phyloP scores from a whole-genome alignment of 2,113 vertebrate species.

The Ellobius talpinus region DNA sequence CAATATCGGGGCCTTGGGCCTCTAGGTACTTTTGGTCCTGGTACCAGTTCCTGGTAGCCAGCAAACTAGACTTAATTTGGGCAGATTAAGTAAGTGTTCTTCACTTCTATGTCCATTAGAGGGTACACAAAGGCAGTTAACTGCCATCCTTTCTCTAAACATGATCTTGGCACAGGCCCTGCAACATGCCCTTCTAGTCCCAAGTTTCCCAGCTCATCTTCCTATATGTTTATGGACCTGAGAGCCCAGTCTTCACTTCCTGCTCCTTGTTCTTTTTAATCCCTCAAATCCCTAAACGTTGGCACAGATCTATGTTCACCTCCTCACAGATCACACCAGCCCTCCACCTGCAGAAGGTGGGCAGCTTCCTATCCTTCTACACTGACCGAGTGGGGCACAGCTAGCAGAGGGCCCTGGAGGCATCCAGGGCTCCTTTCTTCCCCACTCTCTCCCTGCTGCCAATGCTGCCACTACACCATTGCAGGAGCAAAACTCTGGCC shows the following conservation, averaged over 20 bases:
- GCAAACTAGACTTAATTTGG: not conserved
- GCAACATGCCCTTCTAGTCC: not conserved
- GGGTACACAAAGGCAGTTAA: not conserved
- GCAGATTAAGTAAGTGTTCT: not conserved
- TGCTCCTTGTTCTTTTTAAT: not conserved
- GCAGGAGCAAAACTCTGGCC: not conserved
- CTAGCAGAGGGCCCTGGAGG: not conserved
- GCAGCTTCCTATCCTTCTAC: not conserved
- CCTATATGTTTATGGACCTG: not conserved
- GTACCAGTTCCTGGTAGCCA: not conserved
- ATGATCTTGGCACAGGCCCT: not conserved
- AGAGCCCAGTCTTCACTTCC: not conserved
- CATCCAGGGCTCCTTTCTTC: not conserved
- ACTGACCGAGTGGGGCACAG: not conserved
- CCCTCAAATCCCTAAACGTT: not conserved
- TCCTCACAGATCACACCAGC: not conserved
- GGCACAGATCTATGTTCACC: not conserved
- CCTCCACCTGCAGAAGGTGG: not conserved
- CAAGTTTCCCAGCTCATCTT: constrained; percentile 22
- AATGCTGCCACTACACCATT: not conserved
- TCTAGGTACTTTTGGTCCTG: not conserved
- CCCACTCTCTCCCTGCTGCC: not conserved
- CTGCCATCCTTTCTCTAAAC: not conserved
- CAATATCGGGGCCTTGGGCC: not conserved
- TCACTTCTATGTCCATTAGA: constrained; percentile 50